Base-by-base conservation (phyloP, 1,140 invertebrate genomes). In the Hylyphantes graminicola region DNA sequence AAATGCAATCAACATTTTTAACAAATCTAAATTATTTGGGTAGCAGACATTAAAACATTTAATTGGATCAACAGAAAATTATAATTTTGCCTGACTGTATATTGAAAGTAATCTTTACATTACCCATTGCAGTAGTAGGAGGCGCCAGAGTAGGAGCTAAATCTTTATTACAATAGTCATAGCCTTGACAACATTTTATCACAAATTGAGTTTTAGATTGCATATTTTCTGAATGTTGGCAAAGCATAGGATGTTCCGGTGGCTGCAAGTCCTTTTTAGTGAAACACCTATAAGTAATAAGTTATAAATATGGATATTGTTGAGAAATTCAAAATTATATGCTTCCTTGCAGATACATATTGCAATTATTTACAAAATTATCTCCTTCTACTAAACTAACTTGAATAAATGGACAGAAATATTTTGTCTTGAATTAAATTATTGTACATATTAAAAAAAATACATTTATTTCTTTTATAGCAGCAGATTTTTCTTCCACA, bases 211-310 rank as follows among this genome's bases (percentile, higher is more conserved):
- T 89, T 54, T 85, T 79, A 83, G 91, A 89, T 48, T 86, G 50
- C 87, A 90, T 89, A 86, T 89, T 88, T 84, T 89, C 87, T n/a
- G 92, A 90, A 87, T 91, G 90, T 89, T 92, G 92, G 90, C 94
- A 95, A 90, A 90, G 90, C 86, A 91, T 89, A 63, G 94, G 93
- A 86, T 91, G 90, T 90, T 94, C 94, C 87, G 93, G 93, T 87
- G 94, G 94, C 88, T 94, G 93, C 91, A 93, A 93, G 86, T 92
- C 89, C 86, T 90, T 90, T 91, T 91, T 91, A 88, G 93, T 88
- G 87, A 94, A 90, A 90, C 94, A 95, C 89, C 94, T 94, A 92
- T 13, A 79, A 68, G 55, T 15, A 68, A 80, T 35, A 53, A 76
- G 17, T 35, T 35, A 35, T 35, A 35, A 35, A 35, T 35, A 2